Evolutionary conservation across 2,113 vertebrate species (phyloP).

Genomic region (Paradisaea rubra): DNA sequence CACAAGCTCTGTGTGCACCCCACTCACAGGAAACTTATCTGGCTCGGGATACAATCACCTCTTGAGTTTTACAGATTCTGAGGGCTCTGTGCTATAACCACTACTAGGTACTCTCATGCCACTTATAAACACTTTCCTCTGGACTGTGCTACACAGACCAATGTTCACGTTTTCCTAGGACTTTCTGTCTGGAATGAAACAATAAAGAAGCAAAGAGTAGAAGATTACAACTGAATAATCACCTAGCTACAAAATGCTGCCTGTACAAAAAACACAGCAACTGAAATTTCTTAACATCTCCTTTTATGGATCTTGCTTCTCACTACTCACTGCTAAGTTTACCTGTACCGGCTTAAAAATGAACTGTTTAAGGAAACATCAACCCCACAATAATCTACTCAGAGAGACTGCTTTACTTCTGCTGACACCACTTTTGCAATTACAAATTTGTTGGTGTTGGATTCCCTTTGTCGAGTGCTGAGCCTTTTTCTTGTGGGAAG

Average conservation of each 20-base stretch:
- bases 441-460: neutral
- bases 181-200: neutral
- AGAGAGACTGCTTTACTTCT: neutral
- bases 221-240: neutral
- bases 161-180: neutral
- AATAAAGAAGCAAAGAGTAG: neutral
- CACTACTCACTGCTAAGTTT: neutral
- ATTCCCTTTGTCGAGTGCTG: neutral
- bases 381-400: neutral
- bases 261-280: neutral
- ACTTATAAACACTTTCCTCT: neutral
- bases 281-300: neutral
- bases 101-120: accelerated
- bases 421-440: neutral
- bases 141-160: neutral
- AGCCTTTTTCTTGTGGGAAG: neutral
- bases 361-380: neutral
- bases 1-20: neutral
- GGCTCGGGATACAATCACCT: neutral
- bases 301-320: neutral
- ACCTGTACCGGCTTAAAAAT: neutral
- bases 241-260: neutral
- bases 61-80: neutral
- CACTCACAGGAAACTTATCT: accelerated
- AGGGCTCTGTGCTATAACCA: neutral